A percentile compares a stretch with the other conserved stretches of the same genome.
Evolutionary conservation across 2,888 invertebrate species (phyloP).

Genomic region (Leptura quadrifasciata): DNA sequence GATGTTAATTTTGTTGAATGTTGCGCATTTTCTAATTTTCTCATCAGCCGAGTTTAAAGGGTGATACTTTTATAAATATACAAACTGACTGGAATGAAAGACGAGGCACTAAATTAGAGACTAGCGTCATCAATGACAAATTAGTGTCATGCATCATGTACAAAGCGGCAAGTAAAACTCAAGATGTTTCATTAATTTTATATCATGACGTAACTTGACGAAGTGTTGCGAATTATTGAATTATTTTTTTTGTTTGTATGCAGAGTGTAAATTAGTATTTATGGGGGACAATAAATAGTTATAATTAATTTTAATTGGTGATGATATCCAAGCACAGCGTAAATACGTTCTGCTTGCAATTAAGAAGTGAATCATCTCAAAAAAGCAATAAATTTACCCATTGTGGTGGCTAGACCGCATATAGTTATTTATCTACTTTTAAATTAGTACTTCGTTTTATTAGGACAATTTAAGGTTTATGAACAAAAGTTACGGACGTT

Average conservation of each 20-base stretch:
- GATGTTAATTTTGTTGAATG: conserved; percentile 42
- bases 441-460: no score
- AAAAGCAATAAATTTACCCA: no score
- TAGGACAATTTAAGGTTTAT: no score
- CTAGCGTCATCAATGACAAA: conserved; percentile 59
- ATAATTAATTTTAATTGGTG: conserved; percentile 7
- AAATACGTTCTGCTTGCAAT: no score
- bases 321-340: background rate
- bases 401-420: no score
- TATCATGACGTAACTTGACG: conserved; percentile 36
- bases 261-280: background rate
- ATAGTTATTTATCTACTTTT: no score
- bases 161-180: conserved; percentile 47
- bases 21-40: conserved; percentile 35
- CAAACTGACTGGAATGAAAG: conserved; percentile 46
- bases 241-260: conserved; percentile 24
- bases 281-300: background rate
- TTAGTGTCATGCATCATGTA: conserved; percentile 57
- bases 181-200: conserved; percentile 57
- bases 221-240: conserved; percentile 35
- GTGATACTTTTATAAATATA: conserved; percentile 51
- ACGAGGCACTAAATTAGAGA: conserved; percentile 57
- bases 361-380: no score
- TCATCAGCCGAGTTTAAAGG: conserved; percentile 20
- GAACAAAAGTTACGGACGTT: no score